Base-by-base conservation (phyloP, 2,888 invertebrate genomes). In the Macrosiphum euphorbiae region DNA sequence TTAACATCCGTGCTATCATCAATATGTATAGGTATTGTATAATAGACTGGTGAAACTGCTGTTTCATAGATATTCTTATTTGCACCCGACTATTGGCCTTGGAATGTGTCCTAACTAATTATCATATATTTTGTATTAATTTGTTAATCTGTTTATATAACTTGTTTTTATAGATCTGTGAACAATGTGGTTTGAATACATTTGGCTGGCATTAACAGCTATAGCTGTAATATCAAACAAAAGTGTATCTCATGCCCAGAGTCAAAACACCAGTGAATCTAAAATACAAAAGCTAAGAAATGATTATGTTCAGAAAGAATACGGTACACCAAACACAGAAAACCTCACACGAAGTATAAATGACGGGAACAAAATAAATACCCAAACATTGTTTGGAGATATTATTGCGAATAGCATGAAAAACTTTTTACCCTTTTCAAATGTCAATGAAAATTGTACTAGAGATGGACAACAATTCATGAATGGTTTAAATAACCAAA, bases 371-470 rank as follows among this genome's bases (percentile, higher is more conserved):
- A 24, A 28, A 26, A 84, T 26, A 41, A 84, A 55, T 91, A 52
- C 84, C 41, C 41, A 52, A 44, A 55, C n/a, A 44, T 28, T 92
- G 16, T 87, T 92, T 35, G 92, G 61, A 50, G 61, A 87, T 87
- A 61, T 87, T 35, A 41, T 92, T n/a, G 87, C 92, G 16, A 50
- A 92, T 61, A 50, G 16, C 26, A 92, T 92, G 92, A 92, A 87
- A 3, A 13, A 92, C 10, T 50, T 92, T 50, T 2, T 87, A 28
- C 92, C 92, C 10, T 87, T 61, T 50, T 92, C 87, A 20, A 35
- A 92, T 41, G n/a, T 35, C 47, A 87, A 92, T 87, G 50, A 35
- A 87, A 61, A 92, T 28, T 92, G 92, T 61, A 28, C 50, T 8
- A 61, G 35, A 67, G 92, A 92, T 35, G 92, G 58, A 35, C 92